Percentiles rank a stretch among this genome's conserved stretches.
Evolutionary conservation across 2,113 vertebrate genomes (phyloP).

Genomic region (Bagarius yarrelli): DNA sequence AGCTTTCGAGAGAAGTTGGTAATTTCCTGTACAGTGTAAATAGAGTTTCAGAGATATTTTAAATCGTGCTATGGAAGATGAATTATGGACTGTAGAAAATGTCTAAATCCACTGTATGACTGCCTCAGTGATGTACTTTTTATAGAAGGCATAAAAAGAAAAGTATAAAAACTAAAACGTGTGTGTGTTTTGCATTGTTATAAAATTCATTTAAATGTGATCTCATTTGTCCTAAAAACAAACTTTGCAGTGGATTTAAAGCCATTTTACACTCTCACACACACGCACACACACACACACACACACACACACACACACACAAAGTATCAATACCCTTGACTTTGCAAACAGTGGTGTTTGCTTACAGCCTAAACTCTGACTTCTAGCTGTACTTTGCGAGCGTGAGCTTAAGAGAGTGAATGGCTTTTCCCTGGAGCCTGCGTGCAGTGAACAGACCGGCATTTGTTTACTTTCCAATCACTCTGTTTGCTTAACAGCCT

Average conservation of each 20-base stretch:
- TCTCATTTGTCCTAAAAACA: not conserved
- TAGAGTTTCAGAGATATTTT: constrained; percentile 82
- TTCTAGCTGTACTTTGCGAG: constrained; percentile 85
- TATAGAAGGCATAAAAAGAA: constrained; percentile 86
- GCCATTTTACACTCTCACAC: not conserved
- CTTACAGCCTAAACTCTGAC: constrained; percentile 85
- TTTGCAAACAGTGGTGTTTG: constrained; percentile 93
- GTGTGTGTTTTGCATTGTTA: constrained; percentile 62
- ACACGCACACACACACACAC: not conserved
- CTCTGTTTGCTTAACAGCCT: constrained; percentile 84
- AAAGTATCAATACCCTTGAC: constrained; percentile 85
- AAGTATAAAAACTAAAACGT: constrained; percentile 76
- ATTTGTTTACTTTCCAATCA: constrained; percentile 87
- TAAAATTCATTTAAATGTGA: not conserved
- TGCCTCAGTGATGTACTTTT: constrained; percentile 92
- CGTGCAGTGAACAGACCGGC: constrained; percentile 71
- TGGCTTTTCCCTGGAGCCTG: constrained; percentile 78
- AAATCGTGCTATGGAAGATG: constrained; percentile 83
- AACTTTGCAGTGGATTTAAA: constrained; percentile 28
- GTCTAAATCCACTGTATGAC: constrained; percentile 86
- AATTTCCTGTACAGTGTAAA: constrained; percentile 85
- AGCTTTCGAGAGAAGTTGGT: constrained; percentile 78
- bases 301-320: constrained; percentile 65
- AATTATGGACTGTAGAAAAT: constrained; percentile 88
- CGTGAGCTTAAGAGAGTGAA: constrained; percentile 86